These are phyloP conservation scores for Drosophila willistoni DNA, from an alignment of 1,140 invertebrate species.

Conservation along the genomic window DNA sequence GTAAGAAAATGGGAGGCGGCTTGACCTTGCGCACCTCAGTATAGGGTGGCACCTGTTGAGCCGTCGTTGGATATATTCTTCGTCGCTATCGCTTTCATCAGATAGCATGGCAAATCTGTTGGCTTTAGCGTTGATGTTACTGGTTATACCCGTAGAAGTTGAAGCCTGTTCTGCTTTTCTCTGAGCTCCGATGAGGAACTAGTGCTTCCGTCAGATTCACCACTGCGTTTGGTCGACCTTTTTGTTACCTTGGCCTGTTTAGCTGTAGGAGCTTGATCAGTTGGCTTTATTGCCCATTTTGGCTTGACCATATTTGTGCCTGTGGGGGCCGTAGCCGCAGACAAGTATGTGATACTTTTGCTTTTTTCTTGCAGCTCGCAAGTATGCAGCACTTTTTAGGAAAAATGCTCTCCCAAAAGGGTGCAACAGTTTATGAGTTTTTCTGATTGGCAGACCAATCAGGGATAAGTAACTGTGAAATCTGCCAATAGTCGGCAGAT, in stretches of 20 bases:
- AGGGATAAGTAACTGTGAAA: not conserved
- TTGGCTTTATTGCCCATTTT: no score
- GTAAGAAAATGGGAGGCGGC: not conserved
- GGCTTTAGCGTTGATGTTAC: not conserved
- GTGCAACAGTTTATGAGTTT: no score
- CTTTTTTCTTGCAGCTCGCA: no score
- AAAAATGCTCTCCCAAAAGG: no score
- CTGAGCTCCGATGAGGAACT: conserved; percentile 3
- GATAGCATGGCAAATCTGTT: conserved; percentile 1
- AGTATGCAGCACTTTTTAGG: no score
- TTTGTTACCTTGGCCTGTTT: no score
- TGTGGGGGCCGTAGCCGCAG: no score
- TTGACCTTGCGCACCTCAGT: not conserved
- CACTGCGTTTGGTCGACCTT: no score
- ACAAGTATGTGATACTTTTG: no score
- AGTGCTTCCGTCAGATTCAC: not conserved
- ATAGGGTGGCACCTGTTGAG: not conserved
- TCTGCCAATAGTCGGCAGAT: not conserved
- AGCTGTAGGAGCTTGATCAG: no score
- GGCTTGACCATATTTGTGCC: no score
- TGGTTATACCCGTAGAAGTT: not conserved
- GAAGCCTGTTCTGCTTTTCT: not conserved
- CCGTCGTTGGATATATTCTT: not conserved
- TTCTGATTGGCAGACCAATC: no score
- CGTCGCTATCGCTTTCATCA: conserved; percentile 1